Conservation (phyloP, 2,113 vertebrate species). For the Pollachius pollachius region DNA sequence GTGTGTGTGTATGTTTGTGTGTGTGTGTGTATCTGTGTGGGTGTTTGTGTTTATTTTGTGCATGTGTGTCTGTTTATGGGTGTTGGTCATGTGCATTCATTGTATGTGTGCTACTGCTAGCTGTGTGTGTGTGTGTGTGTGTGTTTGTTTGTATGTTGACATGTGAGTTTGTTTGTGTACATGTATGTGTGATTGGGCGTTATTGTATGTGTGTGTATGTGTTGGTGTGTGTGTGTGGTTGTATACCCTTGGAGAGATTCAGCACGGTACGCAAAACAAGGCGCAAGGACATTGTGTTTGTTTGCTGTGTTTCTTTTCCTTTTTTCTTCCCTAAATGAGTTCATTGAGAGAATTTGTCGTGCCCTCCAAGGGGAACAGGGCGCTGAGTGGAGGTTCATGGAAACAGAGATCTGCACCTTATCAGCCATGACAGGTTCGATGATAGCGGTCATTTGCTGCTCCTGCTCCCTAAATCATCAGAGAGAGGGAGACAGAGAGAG, state of each 20-base stretch:
- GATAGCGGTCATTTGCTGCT: conserved; percentile 46
- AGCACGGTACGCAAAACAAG: conserved; percentile 46
- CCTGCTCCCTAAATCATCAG: conserved; percentile 28
- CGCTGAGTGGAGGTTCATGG: conserved; percentile 9
- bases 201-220: neutral
- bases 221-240: conserved; percentile 16
- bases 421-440: conserved; percentile 41
- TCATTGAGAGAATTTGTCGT: conserved; percentile 47
- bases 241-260: conserved; percentile 46
- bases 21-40: too few relatives aligned
- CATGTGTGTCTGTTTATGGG: too few relatives aligned
- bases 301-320: conserved; percentile 50
- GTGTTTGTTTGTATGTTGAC: neutral
- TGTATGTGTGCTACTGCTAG: conserved; percentile 1
- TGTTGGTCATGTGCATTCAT: too few relatives aligned
- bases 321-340: conserved; percentile 40
- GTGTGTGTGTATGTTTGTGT: too few relatives aligned
- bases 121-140: neutral
- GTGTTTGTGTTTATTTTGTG: neutral
- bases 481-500: neutral
- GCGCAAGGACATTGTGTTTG: conserved; percentile 63
- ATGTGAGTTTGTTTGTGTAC: too few relatives aligned
- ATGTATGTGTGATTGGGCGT: too few relatives aligned
- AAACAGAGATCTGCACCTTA: conserved; percentile 36
- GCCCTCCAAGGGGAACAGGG: conserved; percentile 30